These are phyloP conservation scores for Dysdera silvatica DNA, from an alignment of 1,140 invertebrate genomes.

Conservation along the genomic window DNA sequence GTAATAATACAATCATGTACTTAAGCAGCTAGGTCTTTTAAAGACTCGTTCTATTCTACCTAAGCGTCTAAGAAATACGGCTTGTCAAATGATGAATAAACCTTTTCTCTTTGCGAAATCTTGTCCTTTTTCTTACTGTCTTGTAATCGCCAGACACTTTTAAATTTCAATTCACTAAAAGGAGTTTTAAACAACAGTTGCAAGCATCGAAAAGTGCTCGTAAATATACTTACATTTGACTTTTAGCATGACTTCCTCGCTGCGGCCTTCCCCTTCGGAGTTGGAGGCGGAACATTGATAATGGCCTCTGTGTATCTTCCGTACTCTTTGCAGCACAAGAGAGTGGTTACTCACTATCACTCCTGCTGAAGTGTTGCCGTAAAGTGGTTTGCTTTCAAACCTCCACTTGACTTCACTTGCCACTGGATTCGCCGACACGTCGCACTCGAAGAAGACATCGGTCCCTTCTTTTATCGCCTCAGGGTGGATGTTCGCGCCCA, in stretches of 20 bases:
- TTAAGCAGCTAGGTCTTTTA: too few species aligned
- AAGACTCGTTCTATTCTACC: too few species aligned
- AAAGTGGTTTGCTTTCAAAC: conserved; percentile 52
- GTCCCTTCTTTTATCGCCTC: conserved; percentile 66
- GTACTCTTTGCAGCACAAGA: conserved; percentile 39
- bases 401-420: conserved; percentile 70
- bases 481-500: conserved; percentile 56
- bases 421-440: conserved; percentile 75
- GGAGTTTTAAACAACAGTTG: too few species aligned
- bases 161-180: too few species aligned
- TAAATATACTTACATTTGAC: conserved; percentile 75
- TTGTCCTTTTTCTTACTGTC: too few species aligned
- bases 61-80: too few species aligned
- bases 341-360: conserved; percentile 70
- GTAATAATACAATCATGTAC: too few species aligned
- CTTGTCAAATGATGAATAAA: too few species aligned
- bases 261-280: conserved; percentile 77
- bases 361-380: conserved; percentile 49
- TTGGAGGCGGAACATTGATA: conserved; percentile 86
- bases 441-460: conserved; percentile 82
- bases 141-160: too few species aligned
- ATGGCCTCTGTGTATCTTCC: conserved; percentile 34
- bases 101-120: too few species aligned
- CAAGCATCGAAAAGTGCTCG: neutral
- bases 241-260: conserved; percentile 69